Evolutionary conservation across 2,113 vertebrate genomes (phyloP).

Genomic region (Ploceus nigricollis): DNA sequence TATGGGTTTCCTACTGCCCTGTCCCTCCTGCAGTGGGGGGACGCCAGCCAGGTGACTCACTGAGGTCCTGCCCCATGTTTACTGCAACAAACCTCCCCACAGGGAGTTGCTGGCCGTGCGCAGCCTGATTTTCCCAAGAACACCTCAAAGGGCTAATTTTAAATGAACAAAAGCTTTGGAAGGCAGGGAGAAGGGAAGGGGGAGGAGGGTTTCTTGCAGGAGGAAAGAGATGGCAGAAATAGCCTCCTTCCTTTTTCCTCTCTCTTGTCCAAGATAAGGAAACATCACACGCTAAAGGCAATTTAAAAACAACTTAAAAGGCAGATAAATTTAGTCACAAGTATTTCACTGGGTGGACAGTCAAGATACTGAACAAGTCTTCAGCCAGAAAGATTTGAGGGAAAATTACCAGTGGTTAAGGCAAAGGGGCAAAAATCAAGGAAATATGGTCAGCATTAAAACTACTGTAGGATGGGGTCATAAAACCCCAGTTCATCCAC

Average conservation of each 20-base stretch:
- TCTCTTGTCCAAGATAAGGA: slow-evolving; percentile 53
- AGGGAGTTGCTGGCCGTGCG: not conserved
- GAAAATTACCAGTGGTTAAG: not conserved
- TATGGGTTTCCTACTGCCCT: not conserved
- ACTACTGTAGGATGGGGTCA: not conserved
- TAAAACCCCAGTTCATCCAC: not conserved
- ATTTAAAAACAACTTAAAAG: slow-evolving; percentile 59
- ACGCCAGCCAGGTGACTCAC: slow-evolving; percentile 47
- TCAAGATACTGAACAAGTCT: not conserved
- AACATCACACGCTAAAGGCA: slow-evolving; percentile 34
- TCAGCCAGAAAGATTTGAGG: not conserved
- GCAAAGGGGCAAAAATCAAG: not conserved
- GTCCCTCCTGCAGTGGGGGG: not conserved
- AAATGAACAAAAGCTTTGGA: slow-evolving; percentile 67
- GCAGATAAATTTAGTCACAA: slow-evolving; percentile 57
- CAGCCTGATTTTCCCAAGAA: slow-evolving; percentile 56
- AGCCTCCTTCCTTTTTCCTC: slow-evolving; percentile 65
- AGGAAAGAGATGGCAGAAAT: slow-evolving; percentile 63
- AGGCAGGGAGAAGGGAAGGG: slow-evolving; percentile 27
- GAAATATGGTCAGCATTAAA: not conserved
- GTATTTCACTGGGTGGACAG: not conserved
- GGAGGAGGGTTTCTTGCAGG: slow-evolving; percentile 1
- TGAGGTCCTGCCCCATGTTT: slow-evolving; percentile 4
- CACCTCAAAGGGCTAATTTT: slow-evolving; percentile 63
- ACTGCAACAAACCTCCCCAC: slow-evolving; percentile 3